Percentiles rank a stretch among this genome's conserved stretches.
These are phyloP conservation scores for Brenthis daphne DNA, from an alignment of 2,888 invertebrate genomes.

Conservation along the genomic window DNA sequence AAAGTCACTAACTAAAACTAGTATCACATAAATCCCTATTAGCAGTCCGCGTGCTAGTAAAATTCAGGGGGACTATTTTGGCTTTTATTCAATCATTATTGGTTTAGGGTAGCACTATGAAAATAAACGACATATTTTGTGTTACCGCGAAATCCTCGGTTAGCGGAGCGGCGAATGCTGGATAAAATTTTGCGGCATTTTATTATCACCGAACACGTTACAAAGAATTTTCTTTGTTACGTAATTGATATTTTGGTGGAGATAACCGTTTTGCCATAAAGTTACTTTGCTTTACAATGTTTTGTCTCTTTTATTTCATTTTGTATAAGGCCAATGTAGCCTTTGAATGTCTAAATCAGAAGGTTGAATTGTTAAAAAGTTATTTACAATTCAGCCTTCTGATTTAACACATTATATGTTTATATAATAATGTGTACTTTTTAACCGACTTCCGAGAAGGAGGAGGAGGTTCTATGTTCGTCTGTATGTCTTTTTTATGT, in stretches of 20 bases:
- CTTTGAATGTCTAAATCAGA: too few relatives aligned
- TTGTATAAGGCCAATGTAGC: slow-evolving; percentile 9
- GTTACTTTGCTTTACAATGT: slow-evolving; percentile 18
- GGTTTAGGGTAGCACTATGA: slow-evolving; percentile 21
- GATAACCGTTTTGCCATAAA: slow-evolving; percentile 17
- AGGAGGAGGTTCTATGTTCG: too few relatives aligned
- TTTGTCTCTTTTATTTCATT: slow-evolving; percentile 15
- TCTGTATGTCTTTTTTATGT: too few relatives aligned
- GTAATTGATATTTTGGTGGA: slow-evolving; percentile 15
- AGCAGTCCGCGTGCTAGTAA: slow-evolving; percentile 11
- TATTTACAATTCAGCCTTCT: too few relatives aligned
- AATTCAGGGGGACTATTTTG: slow-evolving; percentile 14
- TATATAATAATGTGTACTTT: too few relatives aligned
- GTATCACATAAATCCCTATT: slow-evolving; percentile 15
- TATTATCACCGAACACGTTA: slow-evolving; percentile 34
- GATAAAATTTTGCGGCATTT: slow-evolving; percentile 31
- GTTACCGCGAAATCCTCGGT: slow-evolving; percentile 16
- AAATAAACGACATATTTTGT: slow-evolving; percentile 28
- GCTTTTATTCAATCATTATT: slow-evolving; percentile 27
- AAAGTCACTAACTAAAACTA: not conserved
- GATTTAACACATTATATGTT: too few relatives aligned
- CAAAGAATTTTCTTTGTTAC: slow-evolving; percentile 34
- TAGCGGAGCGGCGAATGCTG: slow-evolving; percentile 13
- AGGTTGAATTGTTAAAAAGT: too few relatives aligned
- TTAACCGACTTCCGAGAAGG: too few relatives aligned